A percentile compares a stretch with the other conserved stretches of the same genome.
Conservation (phyloP, 2,797 vertebrate genomes). For the Esox lucius region DNA sequence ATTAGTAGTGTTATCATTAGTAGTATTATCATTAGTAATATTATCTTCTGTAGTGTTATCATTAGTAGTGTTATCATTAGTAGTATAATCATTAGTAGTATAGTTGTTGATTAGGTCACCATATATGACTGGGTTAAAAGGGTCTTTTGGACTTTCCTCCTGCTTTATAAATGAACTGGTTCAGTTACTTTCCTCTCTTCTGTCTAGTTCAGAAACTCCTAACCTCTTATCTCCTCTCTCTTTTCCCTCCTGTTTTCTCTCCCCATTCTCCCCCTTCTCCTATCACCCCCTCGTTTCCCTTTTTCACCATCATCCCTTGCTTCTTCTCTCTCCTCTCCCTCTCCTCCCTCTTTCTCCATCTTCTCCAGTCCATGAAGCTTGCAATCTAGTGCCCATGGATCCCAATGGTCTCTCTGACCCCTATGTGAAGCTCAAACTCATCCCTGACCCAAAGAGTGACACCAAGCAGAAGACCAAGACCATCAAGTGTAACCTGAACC, state of each 20-base stretch:
- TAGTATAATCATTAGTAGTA: too few relatives aligned
- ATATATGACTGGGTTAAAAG: too few relatives aligned
- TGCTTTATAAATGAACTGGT: too few relatives aligned
- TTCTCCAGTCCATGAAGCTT: constrained; percentile 88
- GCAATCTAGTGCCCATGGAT: constrained; percentile 97
- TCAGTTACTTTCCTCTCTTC: background rate
- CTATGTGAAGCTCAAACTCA: constrained; percentile 96
- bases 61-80: too few relatives aligned
- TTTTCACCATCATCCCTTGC: background rate
- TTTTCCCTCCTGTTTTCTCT: background rate
- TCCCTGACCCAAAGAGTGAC: constrained; percentile 96
- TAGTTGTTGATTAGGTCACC: too few relatives aligned
- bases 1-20: too few relatives aligned
- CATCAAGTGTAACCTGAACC: constrained; percentile 97
- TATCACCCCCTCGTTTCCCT: background rate
- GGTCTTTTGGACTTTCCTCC: background rate
- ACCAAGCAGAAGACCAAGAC: constrained; percentile 99
- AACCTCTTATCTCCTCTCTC: background rate
- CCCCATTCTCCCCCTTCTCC: constrained; percentile 35
- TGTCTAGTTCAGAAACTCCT: background rate
- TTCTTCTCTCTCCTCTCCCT: background rate
- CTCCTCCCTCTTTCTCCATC: constrained; percentile 23
- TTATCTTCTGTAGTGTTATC: too few relatives aligned
- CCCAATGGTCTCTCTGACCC: constrained; percentile 97
- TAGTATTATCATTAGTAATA: too few relatives aligned